Evolutionary conservation across 2,797 vertebrate genomes (phyloP), one percentile per base, ranked within the genome.

Genomic region (Picus viridis): DNA sequence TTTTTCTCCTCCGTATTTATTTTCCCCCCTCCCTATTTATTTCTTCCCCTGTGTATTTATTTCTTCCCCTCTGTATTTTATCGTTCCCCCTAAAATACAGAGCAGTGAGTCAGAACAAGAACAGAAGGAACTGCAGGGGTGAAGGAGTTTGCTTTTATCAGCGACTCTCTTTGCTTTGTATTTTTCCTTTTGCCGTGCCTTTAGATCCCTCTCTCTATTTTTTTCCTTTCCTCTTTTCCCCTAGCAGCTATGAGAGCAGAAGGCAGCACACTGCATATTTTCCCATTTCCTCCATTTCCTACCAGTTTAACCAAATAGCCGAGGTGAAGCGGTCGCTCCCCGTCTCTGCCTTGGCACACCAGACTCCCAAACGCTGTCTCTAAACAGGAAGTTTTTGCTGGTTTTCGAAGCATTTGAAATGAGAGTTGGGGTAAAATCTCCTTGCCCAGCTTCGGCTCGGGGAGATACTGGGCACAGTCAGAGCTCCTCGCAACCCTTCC

Each of bases 221-320:
- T 20, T 7, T 45, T 20, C 18, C 16, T n/a, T 19, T 19, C 18
- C 16, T 47, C 45, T 47, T 47, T 47, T 47, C 45, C 18, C 4
- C 85, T 53, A 8, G 47, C 54, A 65, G 24, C 59, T 84, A 17
- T 39, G 34, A 57, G 75, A 70, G 78, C 41, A 56, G 47, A 32
- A 84, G 76, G 49, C 45, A 87, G 32, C 89, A 86, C 23, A 63
- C 27, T 1, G 2, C 56, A 4, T 59, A 34, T 88, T 93, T 95
- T 92, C 13, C 86, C 73, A 70, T 87, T 91, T 92, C 82, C 90
- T 92, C 51, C 2, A 3, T 58, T 96, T 93, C 75, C 72, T 78
- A 85, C 30, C 36, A 61, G 16, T 90, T 57, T 59, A 73, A 73
- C 22, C 32, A 23, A 73, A 84, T 5, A 77, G 45, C 23, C 1